Conservation (phyloP, 1,140 invertebrate genomes). For the Trinorchestia longiramus region DNA sequence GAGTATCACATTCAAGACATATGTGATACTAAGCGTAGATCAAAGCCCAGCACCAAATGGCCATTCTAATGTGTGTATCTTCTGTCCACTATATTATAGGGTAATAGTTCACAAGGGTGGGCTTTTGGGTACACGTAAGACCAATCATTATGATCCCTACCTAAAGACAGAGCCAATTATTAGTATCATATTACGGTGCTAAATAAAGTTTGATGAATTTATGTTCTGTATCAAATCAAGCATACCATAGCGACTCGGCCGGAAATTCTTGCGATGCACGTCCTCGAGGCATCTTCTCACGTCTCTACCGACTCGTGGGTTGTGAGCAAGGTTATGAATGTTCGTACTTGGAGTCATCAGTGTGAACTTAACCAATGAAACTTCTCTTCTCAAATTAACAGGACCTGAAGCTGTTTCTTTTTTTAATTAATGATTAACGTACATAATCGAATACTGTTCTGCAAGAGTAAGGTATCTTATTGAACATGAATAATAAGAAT, state of each 20-base stretch:
- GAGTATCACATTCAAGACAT: too few relatives aligned
- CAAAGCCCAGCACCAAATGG: background rate
- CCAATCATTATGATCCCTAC: background rate
- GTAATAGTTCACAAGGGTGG: background rate
- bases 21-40: too few relatives aligned
- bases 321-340: background rate
- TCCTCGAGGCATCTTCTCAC: background rate
- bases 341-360: background rate
- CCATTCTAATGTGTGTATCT: background rate
- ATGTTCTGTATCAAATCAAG: background rate
- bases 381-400: background rate
- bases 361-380: background rate
- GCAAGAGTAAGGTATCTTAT: too few relatives aligned
- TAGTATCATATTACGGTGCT: background rate
- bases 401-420: background rate
- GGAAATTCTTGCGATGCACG: background rate
- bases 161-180: background rate
- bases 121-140: too few relatives aligned
- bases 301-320: background rate
- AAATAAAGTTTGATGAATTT: background rate
- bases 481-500: too few relatives aligned
- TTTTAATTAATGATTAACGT: background rate
- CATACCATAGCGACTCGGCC: background rate
- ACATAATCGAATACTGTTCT: too few relatives aligned
- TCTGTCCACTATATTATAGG: too few relatives aligned